These are phyloP conservation scores for Onychostruthus taczanowskii DNA, from an alignment of 2,113 vertebrate species.

Conservation along the genomic window DNA sequence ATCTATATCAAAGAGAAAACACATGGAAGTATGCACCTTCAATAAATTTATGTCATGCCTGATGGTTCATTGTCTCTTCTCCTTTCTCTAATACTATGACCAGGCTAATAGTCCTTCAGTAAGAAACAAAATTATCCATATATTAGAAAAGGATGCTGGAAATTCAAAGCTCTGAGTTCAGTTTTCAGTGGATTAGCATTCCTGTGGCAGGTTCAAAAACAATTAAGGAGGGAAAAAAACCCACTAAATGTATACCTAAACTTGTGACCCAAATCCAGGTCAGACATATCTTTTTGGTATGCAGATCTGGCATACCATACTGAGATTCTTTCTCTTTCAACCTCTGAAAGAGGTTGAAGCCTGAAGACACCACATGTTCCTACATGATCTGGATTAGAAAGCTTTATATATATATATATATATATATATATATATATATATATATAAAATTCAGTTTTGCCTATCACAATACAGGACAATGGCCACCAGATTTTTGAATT, in stretches of 20 bases:
- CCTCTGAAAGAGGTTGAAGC: neutral
- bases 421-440: no score
- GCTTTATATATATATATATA: neutral
- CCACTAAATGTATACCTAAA: neutral
- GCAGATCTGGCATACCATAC: neutral
- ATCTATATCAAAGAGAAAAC: neutral
- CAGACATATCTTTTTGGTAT: neutral
- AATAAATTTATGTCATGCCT: neutral
- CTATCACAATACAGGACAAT: neutral
- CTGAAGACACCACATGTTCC: neutral
- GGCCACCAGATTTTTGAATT: neutral
- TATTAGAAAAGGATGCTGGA: neutral
- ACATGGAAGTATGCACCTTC: neutral
- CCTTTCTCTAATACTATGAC: neutral
- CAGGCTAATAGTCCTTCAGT: neutral
- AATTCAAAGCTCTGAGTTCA: neutral
- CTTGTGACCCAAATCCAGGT: neutral
- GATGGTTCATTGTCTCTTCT: neutral
- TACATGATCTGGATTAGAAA: neutral
- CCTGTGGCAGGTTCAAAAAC: neutral
- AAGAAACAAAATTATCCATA: neutral
- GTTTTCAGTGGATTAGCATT: neutral
- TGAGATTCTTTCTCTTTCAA: neutral
- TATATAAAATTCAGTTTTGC: neutral
- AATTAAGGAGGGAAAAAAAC: neutral